phyloP scores from a whole-genome alignment of 2,113 vertebrate species.

The Oncorhynchus keta region DNA sequence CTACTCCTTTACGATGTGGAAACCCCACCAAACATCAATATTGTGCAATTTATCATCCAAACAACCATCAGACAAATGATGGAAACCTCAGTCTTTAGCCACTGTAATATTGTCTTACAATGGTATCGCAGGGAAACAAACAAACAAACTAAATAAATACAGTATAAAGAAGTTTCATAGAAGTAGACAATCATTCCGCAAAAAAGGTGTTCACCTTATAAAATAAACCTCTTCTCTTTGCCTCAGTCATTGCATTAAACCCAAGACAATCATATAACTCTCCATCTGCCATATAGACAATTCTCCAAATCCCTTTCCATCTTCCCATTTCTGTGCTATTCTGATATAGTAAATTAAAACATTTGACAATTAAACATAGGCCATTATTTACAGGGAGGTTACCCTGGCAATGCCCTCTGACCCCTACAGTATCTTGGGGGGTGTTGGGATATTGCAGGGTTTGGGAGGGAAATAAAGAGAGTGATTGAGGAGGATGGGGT shows the following conservation, averaged over 20 bases:
- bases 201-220: constrained; percentile 64
- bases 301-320: constrained; percentile 8
- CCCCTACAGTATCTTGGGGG: constrained; percentile 16
- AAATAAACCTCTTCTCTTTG: constrained; percentile 66
- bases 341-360: constrained; percentile 31
- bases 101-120: constrained; percentile 29
- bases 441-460: constrained; percentile 2
- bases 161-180: constrained; percentile 58
- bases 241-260: constrained; percentile 68
- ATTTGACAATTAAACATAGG: constrained; percentile 44
- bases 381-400: constrained; percentile 64
- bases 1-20: constrained; percentile 32
- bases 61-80: constrained; percentile 23
- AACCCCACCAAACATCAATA: constrained; percentile 52
- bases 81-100: constrained; percentile 43
- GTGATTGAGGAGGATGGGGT: not conserved
- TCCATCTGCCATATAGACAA: constrained; percentile 50
- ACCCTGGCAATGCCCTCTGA: constrained; percentile 60
- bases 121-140: constrained; percentile 31
- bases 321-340: constrained; percentile 36
- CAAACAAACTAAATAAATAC: constrained; percentile 51
- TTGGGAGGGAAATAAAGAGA: not conserved
- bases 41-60: constrained; percentile 57
- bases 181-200: constrained; percentile 55
- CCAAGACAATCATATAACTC: constrained; percentile 64